These are phyloP conservation scores for Apodemia zela DNA, from an alignment of 2,888 invertebrate genomes.

Conservation along the genomic window DNA sequence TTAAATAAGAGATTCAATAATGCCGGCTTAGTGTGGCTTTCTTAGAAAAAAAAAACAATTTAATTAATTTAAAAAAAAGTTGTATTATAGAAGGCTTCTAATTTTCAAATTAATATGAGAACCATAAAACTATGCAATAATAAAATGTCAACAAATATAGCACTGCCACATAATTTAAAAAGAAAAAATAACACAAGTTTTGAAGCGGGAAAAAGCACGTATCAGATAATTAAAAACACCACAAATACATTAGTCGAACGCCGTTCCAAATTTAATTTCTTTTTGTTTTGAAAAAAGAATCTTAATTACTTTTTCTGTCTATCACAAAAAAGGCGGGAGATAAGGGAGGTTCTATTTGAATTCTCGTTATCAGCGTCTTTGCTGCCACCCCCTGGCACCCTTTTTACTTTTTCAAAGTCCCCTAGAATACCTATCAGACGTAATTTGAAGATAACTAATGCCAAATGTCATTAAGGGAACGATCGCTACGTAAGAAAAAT, in stretches of 20 bases:
- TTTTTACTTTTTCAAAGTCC: conserved; percentile 47
- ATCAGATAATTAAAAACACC: conserved; percentile 61
- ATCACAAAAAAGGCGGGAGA: conserved; percentile 57
- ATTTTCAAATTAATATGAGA: no score
- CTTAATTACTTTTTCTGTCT: conserved; percentile 74
- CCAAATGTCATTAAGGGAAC: conserved; percentile 64
- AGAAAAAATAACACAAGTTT: not conserved
- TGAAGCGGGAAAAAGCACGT: conserved; percentile 33
- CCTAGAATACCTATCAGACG: conserved; percentile 61
- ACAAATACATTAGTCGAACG: conserved; percentile 63
- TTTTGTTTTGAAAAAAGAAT: conserved; percentile 59
- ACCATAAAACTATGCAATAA: not conserved
- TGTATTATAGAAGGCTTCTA: no score
- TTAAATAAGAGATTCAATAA: no score
- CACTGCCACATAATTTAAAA: not conserved
- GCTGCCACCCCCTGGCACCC: conserved; percentile 58
- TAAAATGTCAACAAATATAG: not conserved
- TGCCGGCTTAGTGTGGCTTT: no score
- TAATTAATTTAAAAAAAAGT: no score
- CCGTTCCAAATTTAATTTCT: conserved; percentile 63
- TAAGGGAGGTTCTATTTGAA: conserved; percentile 62
- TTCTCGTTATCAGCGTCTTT: conserved; percentile 66
- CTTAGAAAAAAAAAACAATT: no score
- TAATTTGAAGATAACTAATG: conserved; percentile 78
- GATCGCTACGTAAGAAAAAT: conserved; percentile 41